Conservation (phyloP, 2,888 invertebrate species). For the Tenthredo amoena region DNA sequence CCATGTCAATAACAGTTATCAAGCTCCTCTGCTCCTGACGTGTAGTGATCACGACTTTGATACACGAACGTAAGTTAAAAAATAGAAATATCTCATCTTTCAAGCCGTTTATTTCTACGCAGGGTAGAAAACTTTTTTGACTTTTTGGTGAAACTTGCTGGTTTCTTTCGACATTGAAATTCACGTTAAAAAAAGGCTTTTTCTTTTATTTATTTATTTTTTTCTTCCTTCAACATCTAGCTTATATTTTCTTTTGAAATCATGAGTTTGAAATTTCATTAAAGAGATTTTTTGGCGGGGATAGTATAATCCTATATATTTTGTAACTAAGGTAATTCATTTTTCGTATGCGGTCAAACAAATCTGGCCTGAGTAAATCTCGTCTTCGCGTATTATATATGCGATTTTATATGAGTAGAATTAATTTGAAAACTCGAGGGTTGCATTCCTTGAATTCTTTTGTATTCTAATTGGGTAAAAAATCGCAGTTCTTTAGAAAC, state of each 20-base stretch:
- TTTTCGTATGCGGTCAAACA: neutral
- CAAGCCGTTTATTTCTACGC: neutral
- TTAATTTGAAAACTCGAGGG: neutral
- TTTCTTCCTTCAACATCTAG: neutral
- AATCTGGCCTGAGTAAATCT: neutral
- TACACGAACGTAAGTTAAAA: neutral
- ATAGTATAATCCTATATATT: neutral
- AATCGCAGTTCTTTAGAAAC: slow-evolving; percentile 30
- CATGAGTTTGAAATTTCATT: neutral
- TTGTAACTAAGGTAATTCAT: neutral
- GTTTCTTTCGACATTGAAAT: no score
- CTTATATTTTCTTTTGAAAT: neutral
- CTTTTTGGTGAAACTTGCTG: neutral
- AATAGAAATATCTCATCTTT: neutral
- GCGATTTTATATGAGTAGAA: neutral
- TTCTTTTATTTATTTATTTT: neutral
- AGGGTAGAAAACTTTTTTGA: neutral
- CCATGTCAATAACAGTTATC: slow-evolving; percentile 39
- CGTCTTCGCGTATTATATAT: neutral
- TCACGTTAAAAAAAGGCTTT: no score
- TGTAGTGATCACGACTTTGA: neutral
- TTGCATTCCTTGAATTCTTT: neutral
- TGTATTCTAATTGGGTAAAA: slow-evolving; percentile 32
- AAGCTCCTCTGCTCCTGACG: neutral
- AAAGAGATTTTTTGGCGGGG: neutral